Base-by-base conservation (phyloP, 2,888 invertebrate species). In the Erebia palarica region DNA sequence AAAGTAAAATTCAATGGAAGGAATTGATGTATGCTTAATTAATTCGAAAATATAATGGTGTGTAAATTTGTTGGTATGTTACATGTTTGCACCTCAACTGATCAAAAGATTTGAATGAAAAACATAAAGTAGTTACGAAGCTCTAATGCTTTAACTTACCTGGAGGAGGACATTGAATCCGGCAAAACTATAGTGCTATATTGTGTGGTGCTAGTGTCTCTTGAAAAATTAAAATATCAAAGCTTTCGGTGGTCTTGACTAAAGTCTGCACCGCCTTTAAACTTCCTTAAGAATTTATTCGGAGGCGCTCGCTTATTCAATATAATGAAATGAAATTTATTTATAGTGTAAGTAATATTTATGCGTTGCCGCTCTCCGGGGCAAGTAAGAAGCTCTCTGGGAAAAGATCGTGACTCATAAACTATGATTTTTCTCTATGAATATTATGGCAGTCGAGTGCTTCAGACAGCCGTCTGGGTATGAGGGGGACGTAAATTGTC, bases 381-480 rank as follows among this genome's bases (percentile, higher is more conserved):
- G 79, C 73, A 75, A 79, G 81, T 85, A 84, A 87, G 86, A 81
- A 88, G 88, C 89, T 89, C 90, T 90, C 84, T 81, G 83, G 83
- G 77, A 78, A 86, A 86, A 87, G 84, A 89, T 90, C 86, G 89
- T 84, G 76, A 76, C 83, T 81, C 85, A 89, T 91, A 90, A 91
- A 92, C 86, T 90, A 91, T 87, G 86, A 91, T 92, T 89, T 89
- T 89, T 84, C 88, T 85, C 83, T 84, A 86, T 88, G 87, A 88
- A 89, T 87, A 88, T 89, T 86, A 85, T 84, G 83, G 81, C 79
- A 82, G 84, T 81, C 83, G 86, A 88, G 87, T 84, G 84, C 82
- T 77, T 75, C 74, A 81, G 84, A 85, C 84, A 85, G 82, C 75
- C 76, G 76, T 78, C 75, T 77, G 77, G 78, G 74, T 79, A 75